These are phyloP conservation scores for Globodera rostochiensis DNA, from an alignment of 1,140 invertebrate genomes.

Conservation along the genomic window DNA sequence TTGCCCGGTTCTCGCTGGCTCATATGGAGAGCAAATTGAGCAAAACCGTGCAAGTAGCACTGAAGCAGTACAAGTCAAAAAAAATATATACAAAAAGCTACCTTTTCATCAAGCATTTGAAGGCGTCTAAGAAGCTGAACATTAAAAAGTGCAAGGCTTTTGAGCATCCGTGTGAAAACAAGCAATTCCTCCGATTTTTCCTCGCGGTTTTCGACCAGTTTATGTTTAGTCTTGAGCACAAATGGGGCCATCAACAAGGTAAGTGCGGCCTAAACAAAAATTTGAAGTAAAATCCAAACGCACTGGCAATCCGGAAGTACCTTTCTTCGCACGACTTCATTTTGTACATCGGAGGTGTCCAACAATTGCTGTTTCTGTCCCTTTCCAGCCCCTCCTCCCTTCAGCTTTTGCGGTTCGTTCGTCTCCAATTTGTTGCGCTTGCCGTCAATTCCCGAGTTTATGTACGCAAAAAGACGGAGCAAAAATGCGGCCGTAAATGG, in stretches of 20 bases:
- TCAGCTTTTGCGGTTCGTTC: constrained; percentile 34
- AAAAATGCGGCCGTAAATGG: constrained; percentile 62
- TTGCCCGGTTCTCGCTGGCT: constrained; percentile 58
- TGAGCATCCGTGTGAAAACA: constrained; percentile 46
- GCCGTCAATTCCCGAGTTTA: constrained; percentile 49
- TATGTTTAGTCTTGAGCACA: constrained; percentile 47
- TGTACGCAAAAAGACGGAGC: constrained; percentile 56
- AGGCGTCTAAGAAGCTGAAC: constrained; percentile 58
- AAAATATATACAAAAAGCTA: neutral
- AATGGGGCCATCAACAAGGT: constrained; percentile 58
- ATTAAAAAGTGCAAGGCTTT: constrained; percentile 56
- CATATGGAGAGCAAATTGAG: constrained; percentile 57
- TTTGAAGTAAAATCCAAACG: neutral
- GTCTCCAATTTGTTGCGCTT: constrained; percentile 12
- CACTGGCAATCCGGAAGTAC: neutral
- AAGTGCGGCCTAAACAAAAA: constrained; percentile 48
- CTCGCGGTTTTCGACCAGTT: neutral
- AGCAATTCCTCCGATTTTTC: constrained; percentile 21
- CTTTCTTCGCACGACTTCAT: constrained; percentile 34
- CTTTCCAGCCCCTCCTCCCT: constrained; percentile 22
- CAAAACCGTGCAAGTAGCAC: constrained; percentile 56
- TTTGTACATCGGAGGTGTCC: constrained; percentile 39
- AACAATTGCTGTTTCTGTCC: constrained; percentile 35
- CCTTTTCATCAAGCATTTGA: constrained; percentile 57
- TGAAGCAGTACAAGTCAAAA: constrained; percentile 34